These are phyloP conservation scores for Passer domesticus DNA, from an alignment of 2,113 vertebrate genomes.

Conservation along the genomic window DNA sequence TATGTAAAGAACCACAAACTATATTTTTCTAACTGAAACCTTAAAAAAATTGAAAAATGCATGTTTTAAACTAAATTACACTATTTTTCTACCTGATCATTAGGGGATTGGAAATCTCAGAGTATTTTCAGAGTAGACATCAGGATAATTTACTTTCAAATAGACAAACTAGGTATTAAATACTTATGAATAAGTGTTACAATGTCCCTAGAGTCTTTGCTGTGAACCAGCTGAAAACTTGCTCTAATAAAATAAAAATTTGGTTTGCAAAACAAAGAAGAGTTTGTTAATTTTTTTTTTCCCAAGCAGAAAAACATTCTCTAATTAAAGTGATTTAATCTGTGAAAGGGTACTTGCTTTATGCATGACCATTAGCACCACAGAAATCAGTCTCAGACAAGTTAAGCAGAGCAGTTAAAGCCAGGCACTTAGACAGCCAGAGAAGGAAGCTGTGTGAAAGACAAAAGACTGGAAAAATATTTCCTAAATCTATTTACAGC, in stretches of 20 bases:
- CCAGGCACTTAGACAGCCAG: accelerated
- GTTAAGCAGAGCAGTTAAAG: not conserved
- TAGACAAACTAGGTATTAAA: constrained; percentile 40
- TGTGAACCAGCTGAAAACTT: not conserved
- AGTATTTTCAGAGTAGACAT: constrained; percentile 14
- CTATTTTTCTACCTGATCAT: constrained; percentile 14
- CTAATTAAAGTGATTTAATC: not conserved
- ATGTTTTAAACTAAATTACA: constrained; percentile 33
- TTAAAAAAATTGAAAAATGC: not conserved
- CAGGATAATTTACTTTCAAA: constrained; percentile 33
- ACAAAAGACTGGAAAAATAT: not conserved
- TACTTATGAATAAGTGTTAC: not conserved
- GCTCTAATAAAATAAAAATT: not conserved
- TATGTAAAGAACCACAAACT: not conserved
- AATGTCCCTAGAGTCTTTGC: not conserved
- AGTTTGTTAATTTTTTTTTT: not conserved
- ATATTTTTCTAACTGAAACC: not conserved
- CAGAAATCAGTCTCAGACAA: not conserved
- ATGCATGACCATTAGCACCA: not conserved
- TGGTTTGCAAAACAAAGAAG: not conserved
- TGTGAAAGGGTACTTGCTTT: constrained; percentile 1
- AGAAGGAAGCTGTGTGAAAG: not conserved
- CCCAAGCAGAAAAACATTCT: not conserved
- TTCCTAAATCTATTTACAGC: not conserved
- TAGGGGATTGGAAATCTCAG: constrained; percentile 39